phyloP scores from a whole-genome alignment of 1,140 invertebrate genomes.

The Drosophila leontia region DNA sequence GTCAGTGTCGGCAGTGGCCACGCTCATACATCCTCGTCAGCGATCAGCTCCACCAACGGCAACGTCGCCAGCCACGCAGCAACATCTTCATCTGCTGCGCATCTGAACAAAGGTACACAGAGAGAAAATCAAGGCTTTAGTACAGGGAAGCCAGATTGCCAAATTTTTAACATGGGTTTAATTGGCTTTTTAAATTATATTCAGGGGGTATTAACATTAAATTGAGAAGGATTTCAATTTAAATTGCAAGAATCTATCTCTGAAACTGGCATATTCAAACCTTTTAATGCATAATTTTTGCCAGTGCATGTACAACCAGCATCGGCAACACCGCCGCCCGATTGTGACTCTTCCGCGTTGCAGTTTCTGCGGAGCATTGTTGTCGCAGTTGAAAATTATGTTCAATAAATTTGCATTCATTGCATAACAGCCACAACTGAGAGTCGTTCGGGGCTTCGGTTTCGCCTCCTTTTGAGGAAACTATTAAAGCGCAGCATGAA shows the following conservation, averaged over 20 bases:
- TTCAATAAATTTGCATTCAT: constrained; percentile 67
- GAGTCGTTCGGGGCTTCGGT: constrained; percentile 40
- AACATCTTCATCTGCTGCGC: constrained; percentile 74
- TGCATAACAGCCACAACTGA: constrained; percentile 61
- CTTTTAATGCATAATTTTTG: not conserved
- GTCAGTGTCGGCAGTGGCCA: constrained; percentile 58
- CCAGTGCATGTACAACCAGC: constrained; percentile 16
- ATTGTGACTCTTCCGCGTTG: constrained; percentile 39
- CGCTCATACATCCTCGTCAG: constrained; percentile 54
- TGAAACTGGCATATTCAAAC: not conserved
- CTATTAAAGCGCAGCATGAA: constrained; percentile 68
- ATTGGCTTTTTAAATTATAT: not conserved
- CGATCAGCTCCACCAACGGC: constrained; percentile 53
- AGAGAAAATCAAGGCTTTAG: not conserved
- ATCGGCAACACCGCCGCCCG: constrained; percentile 23
- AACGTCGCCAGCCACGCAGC: constrained; percentile 50
- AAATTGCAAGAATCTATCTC: not conserved
- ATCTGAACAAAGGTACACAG: constrained; percentile 69
- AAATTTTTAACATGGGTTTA: not conserved
- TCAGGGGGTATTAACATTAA: not conserved
- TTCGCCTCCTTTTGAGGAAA: constrained; percentile 62
- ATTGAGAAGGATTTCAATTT: not conserved
- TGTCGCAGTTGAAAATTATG: constrained; percentile 54
- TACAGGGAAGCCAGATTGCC: not conserved
- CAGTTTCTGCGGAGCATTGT: constrained; percentile 27